These are phyloP conservation scores for Salminus brasiliensis DNA, from an alignment of 2,113 vertebrate genomes.

Conservation along the genomic window DNA sequence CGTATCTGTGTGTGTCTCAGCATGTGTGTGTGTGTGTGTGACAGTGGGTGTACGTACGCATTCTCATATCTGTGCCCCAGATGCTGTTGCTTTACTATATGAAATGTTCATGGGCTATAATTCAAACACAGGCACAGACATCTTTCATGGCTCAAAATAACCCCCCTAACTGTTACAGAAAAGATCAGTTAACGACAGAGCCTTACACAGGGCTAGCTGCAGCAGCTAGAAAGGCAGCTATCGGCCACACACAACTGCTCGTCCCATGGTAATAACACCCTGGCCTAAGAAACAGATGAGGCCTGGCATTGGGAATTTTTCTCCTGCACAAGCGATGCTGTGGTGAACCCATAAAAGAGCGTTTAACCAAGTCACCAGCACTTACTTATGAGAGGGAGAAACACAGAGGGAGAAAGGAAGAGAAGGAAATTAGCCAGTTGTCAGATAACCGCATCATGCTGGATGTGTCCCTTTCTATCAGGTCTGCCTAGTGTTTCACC, in stretches of 20 bases:
- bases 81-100: conserved; percentile 16
- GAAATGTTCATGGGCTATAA: conserved; percentile 21
- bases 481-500: conserved; percentile 50
- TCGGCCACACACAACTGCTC: neutral
- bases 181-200: neutral
- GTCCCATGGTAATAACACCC: conserved; percentile 15
- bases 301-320: conserved; percentile 16
- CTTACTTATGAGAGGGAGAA: conserved; percentile 39
- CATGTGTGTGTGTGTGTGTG: neutral
- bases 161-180: conserved; percentile 9
- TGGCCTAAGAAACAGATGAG: neutral
- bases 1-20: neutral
- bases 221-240: neutral
- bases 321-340: conserved; percentile 8
- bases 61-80: conserved; percentile 12
- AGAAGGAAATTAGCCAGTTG: conserved; percentile 61
- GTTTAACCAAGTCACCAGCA: conserved; percentile 37
- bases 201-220: neutral
- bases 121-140: neutral
- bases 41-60: neutral
- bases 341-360: conserved; percentile 28
- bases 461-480: conserved; percentile 72
- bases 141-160: conserved; percentile 15
- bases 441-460: conserved; percentile 73
- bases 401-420: conserved; percentile 37